phyloP scores from a whole-genome alignment of 2,888 invertebrate genomes.

The Oxyscelio sp. region DNA sequence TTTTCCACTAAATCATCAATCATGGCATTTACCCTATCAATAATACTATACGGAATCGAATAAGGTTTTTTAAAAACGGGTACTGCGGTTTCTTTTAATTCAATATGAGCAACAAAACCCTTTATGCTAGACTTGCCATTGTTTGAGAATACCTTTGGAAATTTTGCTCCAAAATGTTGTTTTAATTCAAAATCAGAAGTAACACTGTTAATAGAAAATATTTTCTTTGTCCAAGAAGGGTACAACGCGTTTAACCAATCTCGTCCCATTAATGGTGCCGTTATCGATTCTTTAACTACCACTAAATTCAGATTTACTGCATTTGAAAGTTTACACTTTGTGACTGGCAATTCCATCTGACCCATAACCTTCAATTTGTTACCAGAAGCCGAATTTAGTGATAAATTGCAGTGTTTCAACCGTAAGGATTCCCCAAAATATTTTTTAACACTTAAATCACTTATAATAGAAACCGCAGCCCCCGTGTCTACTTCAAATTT shows the following conservation, averaged over 20 bases:
- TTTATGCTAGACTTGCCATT: background rate
- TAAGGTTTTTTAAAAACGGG: slow-evolving; percentile 33
- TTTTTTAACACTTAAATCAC: background rate
- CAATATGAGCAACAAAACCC: background rate
- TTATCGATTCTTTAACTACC: too few species aligned
- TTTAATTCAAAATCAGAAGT: too few species aligned
- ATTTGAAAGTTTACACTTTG: background rate
- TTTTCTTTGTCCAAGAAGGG: background rate
- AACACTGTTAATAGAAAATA: too few species aligned
- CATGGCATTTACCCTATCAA: slow-evolving; percentile 8
- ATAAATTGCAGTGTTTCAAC: background rate
- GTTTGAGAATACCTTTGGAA: too few species aligned
- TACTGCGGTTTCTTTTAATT: slow-evolving; percentile 10
- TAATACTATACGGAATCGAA: slow-evolving; percentile 22
- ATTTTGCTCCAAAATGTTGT: too few species aligned
- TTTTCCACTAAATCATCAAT: slow-evolving; percentile 12
- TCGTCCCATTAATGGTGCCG: too few species aligned
- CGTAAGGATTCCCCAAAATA: too few species aligned
- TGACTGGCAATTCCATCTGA: too few species aligned
- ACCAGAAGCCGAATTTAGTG: too few species aligned
- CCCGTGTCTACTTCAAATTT: slow-evolving; percentile 31
- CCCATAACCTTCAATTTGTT: too few species aligned
- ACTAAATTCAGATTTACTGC: too few species aligned
- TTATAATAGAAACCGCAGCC: slow-evolving; percentile 20
- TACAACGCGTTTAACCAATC: too few species aligned